phyloP scores from a whole-genome alignment of 2,888 invertebrate species.

The Lathronympha strigana region DNA sequence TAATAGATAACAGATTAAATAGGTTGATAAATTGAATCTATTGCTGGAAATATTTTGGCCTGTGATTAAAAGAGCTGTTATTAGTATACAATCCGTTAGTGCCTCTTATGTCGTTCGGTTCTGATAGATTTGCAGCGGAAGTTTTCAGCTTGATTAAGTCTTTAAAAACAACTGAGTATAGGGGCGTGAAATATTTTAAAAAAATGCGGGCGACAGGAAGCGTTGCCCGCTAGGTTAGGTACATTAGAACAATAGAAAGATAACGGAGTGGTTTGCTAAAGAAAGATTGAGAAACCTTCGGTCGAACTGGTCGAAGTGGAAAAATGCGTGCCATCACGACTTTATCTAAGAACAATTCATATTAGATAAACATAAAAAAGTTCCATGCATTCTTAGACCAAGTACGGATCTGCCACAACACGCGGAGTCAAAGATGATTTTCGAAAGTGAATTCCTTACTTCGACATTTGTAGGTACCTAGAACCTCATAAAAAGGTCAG shows the following conservation, averaged over 20 bases:
- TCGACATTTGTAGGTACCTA: neutral
- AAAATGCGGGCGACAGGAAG: slow-evolving; percentile 59
- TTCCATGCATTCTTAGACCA: neutral
- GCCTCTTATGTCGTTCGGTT: no score
- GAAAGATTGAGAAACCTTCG: slow-evolving; percentile 2
- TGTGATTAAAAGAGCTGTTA: neutral
- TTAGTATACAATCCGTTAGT: no score
- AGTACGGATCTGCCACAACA: neutral
- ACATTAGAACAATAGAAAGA: slow-evolving; percentile 31
- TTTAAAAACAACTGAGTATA: slow-evolving; percentile 1
- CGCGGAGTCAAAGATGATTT: neutral
- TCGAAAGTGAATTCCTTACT: neutral
- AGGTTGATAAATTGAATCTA: neutral
- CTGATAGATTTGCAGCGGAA: neutral
- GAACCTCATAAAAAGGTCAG: neutral
- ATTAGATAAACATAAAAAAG: neutral
- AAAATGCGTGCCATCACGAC: neutral
- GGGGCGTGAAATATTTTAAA: slow-evolving; percentile 18
- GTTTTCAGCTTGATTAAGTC: neutral
- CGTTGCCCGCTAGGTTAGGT: slow-evolving; percentile 26
- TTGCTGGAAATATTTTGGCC: neutral
- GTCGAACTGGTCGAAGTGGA: neutral
- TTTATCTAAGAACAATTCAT: neutral
- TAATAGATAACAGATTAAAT: neutral
- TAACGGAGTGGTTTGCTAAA: neutral